phyloP scores from a whole-genome alignment of 2,113 vertebrate species.

The Aix galericulata region DNA sequence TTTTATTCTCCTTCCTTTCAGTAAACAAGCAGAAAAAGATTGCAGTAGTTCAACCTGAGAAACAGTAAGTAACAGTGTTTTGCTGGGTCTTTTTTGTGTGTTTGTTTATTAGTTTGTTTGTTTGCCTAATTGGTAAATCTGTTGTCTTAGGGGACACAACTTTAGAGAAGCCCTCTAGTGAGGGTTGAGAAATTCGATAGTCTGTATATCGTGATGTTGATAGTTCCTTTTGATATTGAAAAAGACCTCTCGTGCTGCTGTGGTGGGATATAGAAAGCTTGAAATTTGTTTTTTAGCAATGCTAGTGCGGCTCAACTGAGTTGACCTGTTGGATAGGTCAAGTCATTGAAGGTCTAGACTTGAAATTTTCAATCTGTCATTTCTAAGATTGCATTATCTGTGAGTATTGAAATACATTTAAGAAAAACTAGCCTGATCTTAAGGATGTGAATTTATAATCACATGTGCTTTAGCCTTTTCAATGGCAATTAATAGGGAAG shows the following conservation, averaged over 20 bases:
- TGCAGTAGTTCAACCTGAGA: conserved; percentile 94
- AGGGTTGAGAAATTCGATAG: not conserved
- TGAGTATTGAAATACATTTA: not conserved
- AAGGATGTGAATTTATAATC: not conserved
- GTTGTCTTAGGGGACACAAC: not conserved
- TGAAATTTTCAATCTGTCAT: not conserved
- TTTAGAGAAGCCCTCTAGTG: not conserved
- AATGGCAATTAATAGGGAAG: not conserved
- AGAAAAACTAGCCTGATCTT: not conserved
- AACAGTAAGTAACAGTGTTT: conserved; percentile 86
- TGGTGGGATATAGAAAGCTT: not conserved
- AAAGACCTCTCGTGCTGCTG: not conserved
- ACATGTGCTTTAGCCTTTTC: not conserved
- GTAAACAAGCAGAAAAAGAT: conserved; percentile 91
- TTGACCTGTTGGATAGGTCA: not conserved
- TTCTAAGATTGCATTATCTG: not conserved
- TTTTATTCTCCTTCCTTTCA: conserved; percentile 63
- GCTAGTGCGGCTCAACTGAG: not conserved
- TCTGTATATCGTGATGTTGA: not conserved
- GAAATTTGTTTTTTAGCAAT: not conserved
- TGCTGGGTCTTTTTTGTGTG: not conserved
- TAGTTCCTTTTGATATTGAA: not conserved
- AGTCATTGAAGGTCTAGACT: not conserved
- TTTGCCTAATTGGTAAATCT: not conserved
- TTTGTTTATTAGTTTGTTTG: not conserved